Evolutionary conservation across 2,113 vertebrate genomes (phyloP).

Genomic region (Asarcornis scutulata): DNA sequence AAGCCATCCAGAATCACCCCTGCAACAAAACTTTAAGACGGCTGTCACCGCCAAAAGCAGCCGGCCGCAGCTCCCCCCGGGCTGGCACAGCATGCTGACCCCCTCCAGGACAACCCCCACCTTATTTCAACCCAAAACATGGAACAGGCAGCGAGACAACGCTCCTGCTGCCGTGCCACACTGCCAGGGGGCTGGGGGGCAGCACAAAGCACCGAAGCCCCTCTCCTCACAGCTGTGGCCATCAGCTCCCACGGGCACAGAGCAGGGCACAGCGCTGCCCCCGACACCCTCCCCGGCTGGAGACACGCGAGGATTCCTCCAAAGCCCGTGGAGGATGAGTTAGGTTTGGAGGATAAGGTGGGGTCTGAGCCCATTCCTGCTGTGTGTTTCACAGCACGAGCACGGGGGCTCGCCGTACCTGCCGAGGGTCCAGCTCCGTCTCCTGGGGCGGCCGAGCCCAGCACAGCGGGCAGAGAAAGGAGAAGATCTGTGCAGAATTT

Average conservation of each 20-base stretch:
- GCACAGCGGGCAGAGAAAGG: fast-evolving
- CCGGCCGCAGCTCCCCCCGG: not conserved
- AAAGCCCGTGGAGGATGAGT: not conserved
- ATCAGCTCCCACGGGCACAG: fast-evolving
- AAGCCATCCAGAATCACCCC: not conserved
- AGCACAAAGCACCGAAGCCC: not conserved
- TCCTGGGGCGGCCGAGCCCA: fast-evolving
- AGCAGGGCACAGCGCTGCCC: fast-evolving
- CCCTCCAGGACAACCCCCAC: not conserved
- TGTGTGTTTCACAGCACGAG: fast-evolving
- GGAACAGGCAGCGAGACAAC: not conserved
- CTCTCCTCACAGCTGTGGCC: not conserved
- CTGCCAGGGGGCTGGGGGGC: not conserved
- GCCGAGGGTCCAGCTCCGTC: not conserved
- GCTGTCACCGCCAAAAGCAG: not conserved
- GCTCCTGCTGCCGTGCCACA: not conserved
- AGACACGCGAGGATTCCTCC: not conserved
- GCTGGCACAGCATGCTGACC: not conserved
- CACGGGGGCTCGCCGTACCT: not conserved
- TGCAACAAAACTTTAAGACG: not conserved
- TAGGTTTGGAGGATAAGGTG: fast-evolving
- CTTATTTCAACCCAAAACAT: not conserved
- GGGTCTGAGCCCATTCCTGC: not conserved
- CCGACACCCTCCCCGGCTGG: fast-evolving
- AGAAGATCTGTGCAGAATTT: not conserved